Percentiles rank a stretch among this genome's conserved stretches.
phyloP scores from a whole-genome alignment of 1,140 invertebrate species.

The Drosophila ogumai region DNA sequence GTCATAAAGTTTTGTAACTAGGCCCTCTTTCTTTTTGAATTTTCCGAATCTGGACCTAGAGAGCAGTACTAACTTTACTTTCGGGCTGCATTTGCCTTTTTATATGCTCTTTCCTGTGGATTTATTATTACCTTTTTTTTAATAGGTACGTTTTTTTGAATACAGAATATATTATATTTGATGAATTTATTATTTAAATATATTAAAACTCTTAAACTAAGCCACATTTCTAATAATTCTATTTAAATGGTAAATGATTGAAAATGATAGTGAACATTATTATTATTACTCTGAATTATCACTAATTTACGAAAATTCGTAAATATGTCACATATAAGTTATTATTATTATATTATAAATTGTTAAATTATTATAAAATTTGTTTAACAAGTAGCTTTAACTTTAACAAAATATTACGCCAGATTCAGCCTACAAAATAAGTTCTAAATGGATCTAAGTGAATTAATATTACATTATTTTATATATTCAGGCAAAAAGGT shows the following conservation, averaged over 20 bases:
- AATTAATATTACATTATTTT: neutral
- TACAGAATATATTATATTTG: neutral
- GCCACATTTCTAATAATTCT: neutral
- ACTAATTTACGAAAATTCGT: neutral
- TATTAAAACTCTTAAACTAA: neutral
- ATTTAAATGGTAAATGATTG: neutral
- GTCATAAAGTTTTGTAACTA: slow-evolving; percentile 56
- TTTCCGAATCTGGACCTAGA: slow-evolving; percentile 8
- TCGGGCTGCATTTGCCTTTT: neutral
- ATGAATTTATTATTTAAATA: neutral
- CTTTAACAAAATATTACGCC: too few relatives aligned
- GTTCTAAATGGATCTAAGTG: too few relatives aligned
- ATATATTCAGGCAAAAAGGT: neutral
- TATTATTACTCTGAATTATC: neutral
- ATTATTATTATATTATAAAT: too few relatives aligned
- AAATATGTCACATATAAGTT: neutral
- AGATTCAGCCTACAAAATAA: too few relatives aligned
- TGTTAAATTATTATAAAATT: too few relatives aligned
- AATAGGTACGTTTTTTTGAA: neutral
- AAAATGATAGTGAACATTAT: neutral
- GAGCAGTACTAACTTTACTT: slow-evolving; percentile 14
- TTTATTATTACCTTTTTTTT: too few relatives aligned
- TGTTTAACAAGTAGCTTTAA: too few relatives aligned
- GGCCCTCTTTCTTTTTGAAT: slow-evolving; percentile 14
- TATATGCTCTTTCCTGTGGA: neutral